Evolutionary conservation across 2,113 vertebrate species (phyloP).

Genomic region (Heptranchias perlo): DNA sequence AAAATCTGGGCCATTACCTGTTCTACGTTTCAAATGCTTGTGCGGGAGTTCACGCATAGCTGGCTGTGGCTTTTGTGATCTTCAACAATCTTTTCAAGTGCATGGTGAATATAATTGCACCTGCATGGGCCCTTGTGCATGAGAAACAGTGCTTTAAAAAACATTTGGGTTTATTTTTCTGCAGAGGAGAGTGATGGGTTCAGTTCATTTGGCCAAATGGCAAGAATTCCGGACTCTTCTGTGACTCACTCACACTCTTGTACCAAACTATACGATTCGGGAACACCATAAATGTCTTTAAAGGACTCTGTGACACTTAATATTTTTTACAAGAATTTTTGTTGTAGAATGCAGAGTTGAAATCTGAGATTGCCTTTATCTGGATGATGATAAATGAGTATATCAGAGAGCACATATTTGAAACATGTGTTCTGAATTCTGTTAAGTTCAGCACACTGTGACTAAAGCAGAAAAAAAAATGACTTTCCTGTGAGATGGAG

Average conservation of each 20-base stretch:
- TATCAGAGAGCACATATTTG: conserved; percentile 8
- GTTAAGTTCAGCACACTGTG: not conserved
- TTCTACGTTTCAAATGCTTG: not conserved
- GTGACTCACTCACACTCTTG: not conserved
- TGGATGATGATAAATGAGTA: conserved; percentile 32
- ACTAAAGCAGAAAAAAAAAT: not conserved
- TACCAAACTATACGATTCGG: not conserved
- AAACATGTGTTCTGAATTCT: conserved; percentile 32
- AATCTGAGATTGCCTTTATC: conserved; percentile 33
- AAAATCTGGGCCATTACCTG: no score
- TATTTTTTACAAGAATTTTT: conserved; percentile 29
- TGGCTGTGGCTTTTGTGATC: not conserved
- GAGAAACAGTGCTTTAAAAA: not conserved
- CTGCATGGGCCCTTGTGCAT: not conserved
- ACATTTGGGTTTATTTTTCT: not conserved
- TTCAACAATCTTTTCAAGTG: not conserved
- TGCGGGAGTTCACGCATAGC: not conserved
- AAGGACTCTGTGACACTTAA: not conserved
- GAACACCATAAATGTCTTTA: not conserved
- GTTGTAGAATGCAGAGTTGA: conserved; percentile 15
- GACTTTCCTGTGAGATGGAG: not conserved
- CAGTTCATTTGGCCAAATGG: conserved; percentile 2
- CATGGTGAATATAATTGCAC: not conserved
- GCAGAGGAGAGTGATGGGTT: not conserved
- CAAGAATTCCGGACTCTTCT: not conserved